Percentiles rank a stretch among this genome's conserved stretches.
Evolutionary conservation across 2,888 invertebrate species (phyloP).

Genomic region (Dermolepida albohirtum): DNA sequence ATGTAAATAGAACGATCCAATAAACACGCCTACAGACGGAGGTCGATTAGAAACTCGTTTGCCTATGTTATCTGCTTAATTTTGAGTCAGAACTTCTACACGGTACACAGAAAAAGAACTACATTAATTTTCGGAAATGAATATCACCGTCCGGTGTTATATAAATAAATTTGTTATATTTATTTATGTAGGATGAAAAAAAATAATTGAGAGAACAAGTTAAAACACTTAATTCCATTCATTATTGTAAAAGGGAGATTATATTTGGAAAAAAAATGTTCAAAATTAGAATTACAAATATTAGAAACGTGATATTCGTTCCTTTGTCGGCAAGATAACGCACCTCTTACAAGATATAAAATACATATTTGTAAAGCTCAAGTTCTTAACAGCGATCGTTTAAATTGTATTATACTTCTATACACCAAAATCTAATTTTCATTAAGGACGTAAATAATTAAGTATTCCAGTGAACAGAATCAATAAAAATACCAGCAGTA

Average conservation of each 20-base stretch:
- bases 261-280: background rate
- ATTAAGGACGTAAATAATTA: slow-evolving; percentile 39
- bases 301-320: slow-evolving; percentile 8
- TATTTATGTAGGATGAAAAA: background rate
- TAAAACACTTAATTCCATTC: slow-evolving; percentile 20
- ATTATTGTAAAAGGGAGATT: background rate
- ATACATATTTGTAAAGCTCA: slow-evolving; percentile 12
- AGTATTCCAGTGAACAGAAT: slow-evolving; percentile 38
- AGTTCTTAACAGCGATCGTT: slow-evolving; percentile 16
- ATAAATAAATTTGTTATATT: no score
- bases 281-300: slow-evolving; percentile 26
- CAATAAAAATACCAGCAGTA: slow-evolving; percentile 45
- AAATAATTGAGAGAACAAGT: slow-evolving; percentile 21
- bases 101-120: no score
- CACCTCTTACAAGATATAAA: slow-evolving; percentile 14
- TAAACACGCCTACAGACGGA: no score
- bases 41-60: no score
- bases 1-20: no score
- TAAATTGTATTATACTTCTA: slow-evolving; percentile 31
- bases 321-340: slow-evolving; percentile 22
- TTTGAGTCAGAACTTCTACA: no score
- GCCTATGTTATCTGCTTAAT: no score
- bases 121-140: no score
- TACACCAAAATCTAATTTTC: slow-evolving; percentile 36
- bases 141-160: no score